Evolutionary conservation across 2,113 vertebrate genomes (phyloP), one percentile per base, ranked within the genome.

Genomic region (Cyanoliseus patagonus): DNA sequence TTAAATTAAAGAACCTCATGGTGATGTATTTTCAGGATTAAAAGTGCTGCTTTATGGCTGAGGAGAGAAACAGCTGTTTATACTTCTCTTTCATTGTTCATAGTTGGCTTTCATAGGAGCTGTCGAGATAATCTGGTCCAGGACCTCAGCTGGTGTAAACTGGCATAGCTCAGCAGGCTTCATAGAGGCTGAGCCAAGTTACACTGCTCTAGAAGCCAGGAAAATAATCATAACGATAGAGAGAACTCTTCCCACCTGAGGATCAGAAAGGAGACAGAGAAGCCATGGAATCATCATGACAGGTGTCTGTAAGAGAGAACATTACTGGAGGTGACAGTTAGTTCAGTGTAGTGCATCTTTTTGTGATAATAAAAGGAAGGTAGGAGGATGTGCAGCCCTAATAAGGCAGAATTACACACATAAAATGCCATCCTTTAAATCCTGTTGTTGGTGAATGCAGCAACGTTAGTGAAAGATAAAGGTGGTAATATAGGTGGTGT

Each of bases 111-210:
- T 84, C 52, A 31, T 25, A 72, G 73, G 61, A 94, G 14, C 47
- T 88, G 39, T 64, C 4, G 6, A 42, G 42, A 72, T 84, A 95
- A 84, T 84, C 77, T 82, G 61, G 55, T 89, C 88, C 86, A 78
- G 69, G 18, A 82, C 62, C 77, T 95, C 0, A 0, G 42, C 87
- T 90, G 76, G 64, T 69, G 16, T 55, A 81, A 89, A 3, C 61
- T 94, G 92, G 95, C 80, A 92, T 35, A 93, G 46, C 76, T 92
- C 66, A 41, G 69, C 57, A 46, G 61, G 51, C 62, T 91, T 91
- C 42, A 42, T 27, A 47, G 64, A 52, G 33, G 23, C 69, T 84
- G 37, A 84, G 76, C 91, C 92, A 95, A 77, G 39, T 86, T 92
- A 64, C 5, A 33, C 51, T 81, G 69, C 17, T 75, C 57, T 66